Base-by-base conservation (phyloP, 2,888 invertebrate species). In the Acleris literana region DNA sequence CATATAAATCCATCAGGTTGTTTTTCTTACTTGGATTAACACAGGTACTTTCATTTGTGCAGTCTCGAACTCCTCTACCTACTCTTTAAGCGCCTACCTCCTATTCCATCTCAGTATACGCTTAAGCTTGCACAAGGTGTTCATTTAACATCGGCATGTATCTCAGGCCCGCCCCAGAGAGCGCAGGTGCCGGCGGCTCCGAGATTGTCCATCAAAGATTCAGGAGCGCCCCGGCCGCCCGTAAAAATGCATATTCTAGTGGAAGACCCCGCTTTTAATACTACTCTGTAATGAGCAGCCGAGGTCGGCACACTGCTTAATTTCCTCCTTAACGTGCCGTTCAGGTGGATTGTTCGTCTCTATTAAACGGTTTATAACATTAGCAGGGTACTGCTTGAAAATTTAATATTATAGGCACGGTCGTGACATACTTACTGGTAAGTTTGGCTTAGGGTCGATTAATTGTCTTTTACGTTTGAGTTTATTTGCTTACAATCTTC, bases 211-310 rank as follows among this genome's bases (percentile, higher is more conserved):
- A 92, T 92, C 87, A 92, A 92, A 92, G 79, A 87, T 92, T 86
- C 88, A 92, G 74, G 85, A 86, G 75, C 56, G 82, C 87, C 86
- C 85, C 72, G 76, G 72, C 69, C 72, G 85, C 84, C 87, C 92
- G 87, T 92, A 92, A 92, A 92, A 92, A 92, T 92, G 88, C 91
- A 92, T 92, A 92, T 91, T 92, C 86, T 88, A 90, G 80, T 80
- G 84, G 83, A 84, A 82, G 83, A 83, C 77, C 78, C 78, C 74
- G 86, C 92, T 87, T 92, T 92, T 92, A 92, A 92, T 92, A 90
- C 87, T 75, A 72, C 75, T 72, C 79, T 68, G 83, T 91, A 92
- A 91, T 90, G 89, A 90, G 87, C 84, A 85, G 75, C 82, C 75
- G 84, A 87, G 90, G 87, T 89, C 88, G 89, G 79, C 77, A 72